Evolutionary conservation across 1,140 invertebrate genomes (phyloP).

Genomic region (Drosophila guanche): DNA sequence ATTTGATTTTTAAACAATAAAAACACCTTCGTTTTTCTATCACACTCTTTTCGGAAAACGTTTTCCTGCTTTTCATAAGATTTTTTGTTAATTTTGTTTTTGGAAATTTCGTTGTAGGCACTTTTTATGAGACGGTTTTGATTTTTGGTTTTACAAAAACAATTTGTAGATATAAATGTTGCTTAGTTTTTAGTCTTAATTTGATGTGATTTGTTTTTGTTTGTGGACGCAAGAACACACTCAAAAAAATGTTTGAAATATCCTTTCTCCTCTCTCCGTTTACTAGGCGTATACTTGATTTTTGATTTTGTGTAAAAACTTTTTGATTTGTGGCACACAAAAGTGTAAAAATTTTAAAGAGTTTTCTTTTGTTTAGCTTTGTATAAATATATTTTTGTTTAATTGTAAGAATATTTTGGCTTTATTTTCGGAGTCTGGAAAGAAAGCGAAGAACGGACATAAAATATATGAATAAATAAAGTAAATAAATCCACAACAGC

Average conservation of each 20-base stretch:
- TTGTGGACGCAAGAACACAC: conserved; percentile 49
- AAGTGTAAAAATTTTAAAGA: conserved; percentile 40
- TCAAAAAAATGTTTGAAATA: conserved; percentile 6
- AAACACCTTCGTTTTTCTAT: conserved; percentile 24
- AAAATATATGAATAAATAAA: no score
- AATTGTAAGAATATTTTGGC: conserved; percentile 52
- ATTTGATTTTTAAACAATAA: no score
- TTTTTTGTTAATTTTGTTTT: conserved; percentile 31
- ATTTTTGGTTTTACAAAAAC: conserved; percentile 62
- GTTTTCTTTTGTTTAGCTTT: conserved; percentile 23
- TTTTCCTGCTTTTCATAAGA: conserved; percentile 39
- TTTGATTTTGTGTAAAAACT: conserved; percentile 8
- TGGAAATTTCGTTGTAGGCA: conserved; percentile 57
- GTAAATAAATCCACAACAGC: not conserved
- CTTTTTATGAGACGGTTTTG: conserved; percentile 76
- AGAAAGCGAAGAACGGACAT: not conserved
- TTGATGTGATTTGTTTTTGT: conserved; percentile 9
- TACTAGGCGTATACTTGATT: conserved; percentile 35
- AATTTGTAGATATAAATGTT: conserved; percentile 35
- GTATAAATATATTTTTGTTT: conserved; percentile 33
- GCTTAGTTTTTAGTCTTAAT: conserved; percentile 30
- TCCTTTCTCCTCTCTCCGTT: conserved; percentile 18
- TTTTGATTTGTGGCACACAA: conserved; percentile 35
- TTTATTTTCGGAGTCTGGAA: conserved; percentile 65
- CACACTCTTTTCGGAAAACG: conserved; percentile 37